Percentiles rank a stretch among this genome's conserved stretches.
Evolutionary conservation across 2,888 invertebrate genomes (phyloP).

Genomic region (Adineta ricciae): DNA sequence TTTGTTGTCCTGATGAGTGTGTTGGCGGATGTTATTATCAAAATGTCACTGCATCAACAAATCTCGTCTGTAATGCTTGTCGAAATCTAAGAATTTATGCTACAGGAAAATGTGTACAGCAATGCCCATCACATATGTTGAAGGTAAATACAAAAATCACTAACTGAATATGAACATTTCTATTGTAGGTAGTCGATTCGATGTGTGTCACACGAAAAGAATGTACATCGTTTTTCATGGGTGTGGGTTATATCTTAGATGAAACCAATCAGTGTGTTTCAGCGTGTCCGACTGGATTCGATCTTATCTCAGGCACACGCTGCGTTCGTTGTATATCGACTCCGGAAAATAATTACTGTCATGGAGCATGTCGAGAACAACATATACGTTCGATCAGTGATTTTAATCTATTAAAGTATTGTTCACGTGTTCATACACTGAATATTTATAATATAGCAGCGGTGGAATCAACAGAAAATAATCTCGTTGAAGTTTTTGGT

Average conservation of each 20-base stretch:
- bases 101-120: neutral
- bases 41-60: neutral
- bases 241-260: neutral
- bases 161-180: neutral
- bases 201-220: neutral
- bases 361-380: conserved; percentile 4
- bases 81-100: neutral
- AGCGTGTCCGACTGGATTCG: neutral
- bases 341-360: neutral
- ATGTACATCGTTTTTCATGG: conserved; percentile 8
- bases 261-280: neutral
- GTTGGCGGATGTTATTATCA: neutral
- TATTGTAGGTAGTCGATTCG: neutral
- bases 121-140: neutral
- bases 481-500: neutral
- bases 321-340: neutral
- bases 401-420: neutral
- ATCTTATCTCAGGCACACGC: neutral
- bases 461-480: neutral
- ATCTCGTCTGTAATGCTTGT: conserved; percentile 11
- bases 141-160: neutral
- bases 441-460: conserved; percentile 1
- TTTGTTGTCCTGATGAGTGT: neutral
- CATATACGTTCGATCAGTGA: neutral
- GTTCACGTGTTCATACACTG: conserved; percentile 7